Evolutionary conservation across 1,140 invertebrate species (phyloP).

Genomic region (Drosophila leontia): DNA sequence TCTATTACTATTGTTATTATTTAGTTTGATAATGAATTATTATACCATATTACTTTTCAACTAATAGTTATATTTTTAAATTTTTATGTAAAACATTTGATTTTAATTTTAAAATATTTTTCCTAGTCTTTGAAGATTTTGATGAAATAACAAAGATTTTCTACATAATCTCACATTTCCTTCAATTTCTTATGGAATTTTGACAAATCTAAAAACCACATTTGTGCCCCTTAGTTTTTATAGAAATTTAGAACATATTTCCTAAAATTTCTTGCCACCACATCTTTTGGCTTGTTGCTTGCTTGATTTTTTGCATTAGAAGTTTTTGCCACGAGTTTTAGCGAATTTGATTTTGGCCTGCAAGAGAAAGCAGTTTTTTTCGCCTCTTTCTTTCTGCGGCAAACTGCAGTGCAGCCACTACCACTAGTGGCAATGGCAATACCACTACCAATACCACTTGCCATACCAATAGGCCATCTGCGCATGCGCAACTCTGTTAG

Average conservation of each 20-base stretch:
- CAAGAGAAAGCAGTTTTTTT: conserved; percentile 81
- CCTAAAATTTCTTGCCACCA: conserved; percentile 17
- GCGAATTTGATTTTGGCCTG: conserved; percentile 73
- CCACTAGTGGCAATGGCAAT: conserved; percentile 8
- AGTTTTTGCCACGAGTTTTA: conserved; percentile 73
- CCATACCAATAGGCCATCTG: conserved; percentile 37
- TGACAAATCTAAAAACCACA: not conserved
- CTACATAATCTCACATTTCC: not conserved
- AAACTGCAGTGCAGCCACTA: conserved; percentile 59
- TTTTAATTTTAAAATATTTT: not conserved
- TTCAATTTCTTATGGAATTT: not conserved
- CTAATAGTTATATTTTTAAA: not conserved
- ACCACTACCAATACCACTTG: conserved; percentile 31
- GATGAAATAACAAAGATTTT: not conserved
- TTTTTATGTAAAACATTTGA: too few species aligned
- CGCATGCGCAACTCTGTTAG: conserved; percentile 76
- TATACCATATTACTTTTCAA: too few species aligned
- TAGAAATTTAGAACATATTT: not conserved
- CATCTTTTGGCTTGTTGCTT: conserved; percentile 27
- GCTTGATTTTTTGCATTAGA: conserved; percentile 41
- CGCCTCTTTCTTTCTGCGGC: conserved; percentile 54
- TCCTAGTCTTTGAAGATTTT: not conserved
- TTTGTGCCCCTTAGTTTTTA: too few species aligned
- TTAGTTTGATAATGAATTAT: too few species aligned
- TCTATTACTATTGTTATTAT: not conserved